phyloP scores from a whole-genome alignment of 2,888 invertebrate species.

The Tenthredo scrophulariae region DNA sequence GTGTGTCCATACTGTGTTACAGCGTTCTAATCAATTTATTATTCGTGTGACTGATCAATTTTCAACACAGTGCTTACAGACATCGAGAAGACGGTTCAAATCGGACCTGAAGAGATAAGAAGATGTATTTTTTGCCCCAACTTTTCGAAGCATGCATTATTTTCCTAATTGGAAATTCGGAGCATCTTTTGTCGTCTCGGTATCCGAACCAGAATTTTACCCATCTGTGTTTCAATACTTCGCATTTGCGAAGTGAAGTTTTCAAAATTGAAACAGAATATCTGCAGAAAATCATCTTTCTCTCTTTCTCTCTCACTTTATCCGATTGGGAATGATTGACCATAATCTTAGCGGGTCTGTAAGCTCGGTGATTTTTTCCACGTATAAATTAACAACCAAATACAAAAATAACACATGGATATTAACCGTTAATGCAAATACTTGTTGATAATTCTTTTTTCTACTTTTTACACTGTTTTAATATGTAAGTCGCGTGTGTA shows the following conservation, averaged over 20 bases:
- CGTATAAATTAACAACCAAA: constrained; percentile 42
- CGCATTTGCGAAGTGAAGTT: background rate
- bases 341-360: background rate
- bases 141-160: background rate
- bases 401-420: constrained; percentile 9
- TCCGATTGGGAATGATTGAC: background rate
- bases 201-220: background rate
- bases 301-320: background rate
- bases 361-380: constrained; percentile 15
- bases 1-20: constrained; percentile 77
- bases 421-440: constrained; percentile 23
- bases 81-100: background rate
- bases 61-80: constrained; percentile 16
- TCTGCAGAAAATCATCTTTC: background rate
- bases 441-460: constrained; percentile 28
- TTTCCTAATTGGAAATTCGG: background rate
- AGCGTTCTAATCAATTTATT: constrained; percentile 76
- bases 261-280: background rate
- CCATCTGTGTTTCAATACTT: background rate
- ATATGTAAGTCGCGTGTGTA: constrained; percentile 2
- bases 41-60: constrained; percentile 58
- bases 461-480: constrained; percentile 45
- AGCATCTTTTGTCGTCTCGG: too few species aligned
- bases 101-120: background rate
- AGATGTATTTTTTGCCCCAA: background rate